Conservation (phyloP, 2,113 vertebrate genomes). For the Ursus arctos region DNA sequence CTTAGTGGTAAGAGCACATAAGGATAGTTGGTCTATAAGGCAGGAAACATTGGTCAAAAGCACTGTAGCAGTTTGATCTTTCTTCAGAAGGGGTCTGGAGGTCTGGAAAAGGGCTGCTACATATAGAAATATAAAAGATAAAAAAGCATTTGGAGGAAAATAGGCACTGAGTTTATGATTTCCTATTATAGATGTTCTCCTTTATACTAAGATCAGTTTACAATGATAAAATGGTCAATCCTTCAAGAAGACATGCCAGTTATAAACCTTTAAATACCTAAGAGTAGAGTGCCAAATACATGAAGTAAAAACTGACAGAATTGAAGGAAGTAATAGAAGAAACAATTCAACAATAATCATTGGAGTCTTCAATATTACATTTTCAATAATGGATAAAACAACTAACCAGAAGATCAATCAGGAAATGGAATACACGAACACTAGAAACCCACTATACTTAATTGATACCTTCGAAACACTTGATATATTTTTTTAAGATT, state of each 20-base stretch:
- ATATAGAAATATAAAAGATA: neutral
- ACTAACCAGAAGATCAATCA: neutral
- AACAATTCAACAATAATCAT: neutral
- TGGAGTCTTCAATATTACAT: neutral
- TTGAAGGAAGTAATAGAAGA: neutral
- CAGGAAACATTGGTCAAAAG: neutral
- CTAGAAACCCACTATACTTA: neutral
- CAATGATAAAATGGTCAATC: neutral
- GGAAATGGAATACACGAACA: neutral
- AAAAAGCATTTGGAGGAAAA: neutral
- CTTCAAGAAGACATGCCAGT: neutral
- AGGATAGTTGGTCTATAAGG: neutral
- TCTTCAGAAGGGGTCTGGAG: neutral
- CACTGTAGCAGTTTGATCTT: neutral
- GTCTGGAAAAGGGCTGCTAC: neutral
- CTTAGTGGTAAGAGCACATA: neutral
- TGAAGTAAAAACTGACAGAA: neutral
- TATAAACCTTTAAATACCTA: neutral
- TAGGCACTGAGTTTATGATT: neutral
- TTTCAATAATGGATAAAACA: neutral
- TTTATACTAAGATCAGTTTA: neutral
- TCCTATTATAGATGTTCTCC: neutral
- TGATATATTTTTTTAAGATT: neutral
- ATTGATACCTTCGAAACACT: neutral
- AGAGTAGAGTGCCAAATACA: neutral